Evolutionary conservation across 2,797 vertebrate genomes (phyloP).

Genomic region (Cheirogaleus major): DNA sequence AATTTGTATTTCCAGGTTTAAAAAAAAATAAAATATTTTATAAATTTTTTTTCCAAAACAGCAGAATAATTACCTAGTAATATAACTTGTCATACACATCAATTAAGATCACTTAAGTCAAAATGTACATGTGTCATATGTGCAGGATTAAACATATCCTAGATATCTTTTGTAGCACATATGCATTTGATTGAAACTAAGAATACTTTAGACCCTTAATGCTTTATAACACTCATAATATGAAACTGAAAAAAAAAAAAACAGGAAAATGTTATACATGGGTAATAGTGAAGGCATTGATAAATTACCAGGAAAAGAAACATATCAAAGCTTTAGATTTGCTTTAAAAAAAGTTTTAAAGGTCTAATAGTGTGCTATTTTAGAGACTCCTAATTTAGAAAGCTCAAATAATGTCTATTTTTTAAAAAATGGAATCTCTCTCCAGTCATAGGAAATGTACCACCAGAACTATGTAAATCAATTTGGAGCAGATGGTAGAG

Average conservation of each 20-base stretch:
- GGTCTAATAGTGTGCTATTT: background rate
- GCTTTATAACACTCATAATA: background rate
- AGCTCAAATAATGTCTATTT: background rate
- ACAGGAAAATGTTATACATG: background rate
- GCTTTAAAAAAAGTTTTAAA: background rate
- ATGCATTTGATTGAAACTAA: background rate
- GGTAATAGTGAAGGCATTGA: background rate
- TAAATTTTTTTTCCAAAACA: background rate
- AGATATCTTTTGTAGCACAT: background rate
- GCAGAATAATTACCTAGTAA: background rate
- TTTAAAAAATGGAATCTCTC: background rate
- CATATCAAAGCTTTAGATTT: background rate
- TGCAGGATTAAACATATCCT: background rate
- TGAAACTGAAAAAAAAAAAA: background rate
- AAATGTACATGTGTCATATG: background rate
- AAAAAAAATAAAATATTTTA: conserved; percentile 8
- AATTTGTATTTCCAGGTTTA: background rate
- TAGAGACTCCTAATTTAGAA: conserved; percentile 29
- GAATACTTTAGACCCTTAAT: background rate
- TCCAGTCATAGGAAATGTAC: conserved; percentile 22
- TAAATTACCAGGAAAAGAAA: conserved; percentile 28
- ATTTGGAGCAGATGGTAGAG: conserved; percentile 21
- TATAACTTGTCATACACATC: background rate
- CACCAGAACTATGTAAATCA: conserved; percentile 44
- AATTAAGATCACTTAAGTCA: background rate